Evolutionary conservation across 1,140 invertebrate genomes (phyloP), one percentile per base, ranked within the genome.

Genomic region (Ips typographus): DNA sequence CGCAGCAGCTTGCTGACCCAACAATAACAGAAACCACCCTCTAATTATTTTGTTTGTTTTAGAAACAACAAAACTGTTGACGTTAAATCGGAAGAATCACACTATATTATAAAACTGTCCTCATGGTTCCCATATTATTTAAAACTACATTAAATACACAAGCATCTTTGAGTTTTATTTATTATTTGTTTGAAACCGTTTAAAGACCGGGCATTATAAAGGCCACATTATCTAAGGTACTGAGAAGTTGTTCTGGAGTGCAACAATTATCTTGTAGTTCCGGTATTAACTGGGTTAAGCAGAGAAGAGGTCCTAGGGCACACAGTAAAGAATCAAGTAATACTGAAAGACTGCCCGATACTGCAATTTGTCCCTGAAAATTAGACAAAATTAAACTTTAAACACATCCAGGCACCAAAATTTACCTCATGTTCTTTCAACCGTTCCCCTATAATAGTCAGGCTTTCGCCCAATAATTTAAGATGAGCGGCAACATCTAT

Each of bases 121-220:
- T 22, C 22, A 22, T 49, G 1, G 44, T 49, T 49, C 44, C 43
- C 1, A 8, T 49, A 49, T 49, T 49, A 49, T 8, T 49, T 49
- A 49, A 49, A 49, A 22, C 22, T 49, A 3, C 7, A 49, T 8
- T 49, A 8, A 49, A 22, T 22, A 22, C 22, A 22, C 22, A 22
- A 22, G 22, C 22, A 22, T 22, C 22, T 22, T 22, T 22, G 22
- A 22, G 22, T 22, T 22, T 22, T 22, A 22, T 22, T 22, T 22
- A 22, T 22, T 22, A 22, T 22, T 22, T 22, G 22, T 22, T 22
- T 22, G 22, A 22, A 22, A 22, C 22, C 22, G 49, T 74, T 87
- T 88, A 96, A 40, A 98, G 83, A 71, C 95, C 95, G 36, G 95
- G 96, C 95, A 98, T 98, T 71, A 98, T 94, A 78, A 97, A 98